A percentile compares a stretch with the other conserved stretches of the same genome.
Conservation (phyloP, 2,797 vertebrate genomes). For the Micrastur ruficollis region DNA sequence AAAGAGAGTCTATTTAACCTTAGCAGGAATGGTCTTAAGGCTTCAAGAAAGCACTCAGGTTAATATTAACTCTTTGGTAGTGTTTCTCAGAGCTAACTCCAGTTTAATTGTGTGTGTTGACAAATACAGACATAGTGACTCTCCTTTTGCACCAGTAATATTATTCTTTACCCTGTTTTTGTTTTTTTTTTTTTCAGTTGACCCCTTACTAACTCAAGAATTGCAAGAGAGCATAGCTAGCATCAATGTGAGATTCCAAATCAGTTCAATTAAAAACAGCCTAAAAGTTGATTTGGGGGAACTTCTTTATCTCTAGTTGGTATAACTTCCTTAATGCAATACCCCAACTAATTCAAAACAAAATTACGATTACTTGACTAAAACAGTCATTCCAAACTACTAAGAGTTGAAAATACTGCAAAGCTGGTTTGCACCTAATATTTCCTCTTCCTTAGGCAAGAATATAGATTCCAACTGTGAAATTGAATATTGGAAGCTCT, state of each 20-base stretch:
- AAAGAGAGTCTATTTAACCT: neutral
- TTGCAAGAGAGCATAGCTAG: neutral
- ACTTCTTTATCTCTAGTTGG: neutral
- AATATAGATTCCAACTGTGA: neutral
- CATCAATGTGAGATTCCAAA: neutral
- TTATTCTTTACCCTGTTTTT: neutral
- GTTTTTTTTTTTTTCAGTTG: neutral
- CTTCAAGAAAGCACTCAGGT: neutral
- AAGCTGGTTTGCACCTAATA: neutral
- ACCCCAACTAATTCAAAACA: neutral
- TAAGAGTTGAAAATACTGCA: neutral
- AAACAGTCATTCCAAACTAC: neutral
- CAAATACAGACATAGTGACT: neutral
- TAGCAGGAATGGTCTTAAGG: neutral
- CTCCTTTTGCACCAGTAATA: neutral
- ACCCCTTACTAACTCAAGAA: neutral
- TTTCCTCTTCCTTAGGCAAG: neutral
- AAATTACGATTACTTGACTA: neutral
- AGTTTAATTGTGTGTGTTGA: neutral
- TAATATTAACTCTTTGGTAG: neutral
- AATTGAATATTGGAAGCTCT: neutral
- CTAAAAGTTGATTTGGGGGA: neutral
- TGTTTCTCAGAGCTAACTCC: neutral
- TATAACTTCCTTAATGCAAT: fast-evolving
- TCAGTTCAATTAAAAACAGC: neutral